phyloP scores from a whole-genome alignment of 2,888 invertebrate species.

The Pseudococcus jackbeardsleyi region DNA sequence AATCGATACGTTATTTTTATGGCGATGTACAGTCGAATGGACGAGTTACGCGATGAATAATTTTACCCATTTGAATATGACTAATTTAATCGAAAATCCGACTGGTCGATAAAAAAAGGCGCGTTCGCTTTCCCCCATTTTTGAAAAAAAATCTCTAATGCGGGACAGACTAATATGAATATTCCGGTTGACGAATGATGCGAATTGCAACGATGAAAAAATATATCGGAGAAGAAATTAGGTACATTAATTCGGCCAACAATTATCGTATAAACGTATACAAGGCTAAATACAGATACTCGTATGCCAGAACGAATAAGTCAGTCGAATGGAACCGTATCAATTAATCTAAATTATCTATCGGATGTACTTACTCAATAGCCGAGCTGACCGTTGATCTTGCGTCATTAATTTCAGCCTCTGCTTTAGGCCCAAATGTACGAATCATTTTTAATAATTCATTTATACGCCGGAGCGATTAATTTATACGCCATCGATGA shows the following conservation, averaged over 20 bases:
- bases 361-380: slow-evolving; percentile 1
- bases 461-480: background rate
- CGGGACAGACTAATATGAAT: background rate
- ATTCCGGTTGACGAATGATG: background rate
- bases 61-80: background rate
- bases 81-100: background rate
- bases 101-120: background rate
- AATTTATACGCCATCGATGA: background rate
- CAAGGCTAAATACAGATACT: background rate
- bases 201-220: background rate
- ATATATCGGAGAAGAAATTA: background rate
- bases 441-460: background rate
- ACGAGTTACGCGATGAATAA: background rate
- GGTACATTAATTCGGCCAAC: background rate
- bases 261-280: background rate
- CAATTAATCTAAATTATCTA: slow-evolving; percentile 50
- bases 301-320: background rate
- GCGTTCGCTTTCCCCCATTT: background rate
- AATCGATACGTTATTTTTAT: background rate
- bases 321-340: slow-evolving; percentile 24
- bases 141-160: background rate
- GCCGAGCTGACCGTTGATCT: slow-evolving; percentile 25
- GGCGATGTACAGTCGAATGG: no score
- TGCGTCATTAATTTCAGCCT: background rate
- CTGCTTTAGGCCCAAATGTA: background rate